Conservation (phyloP, 2,888 invertebrate species). For the Heliconius ismenius region DNA sequence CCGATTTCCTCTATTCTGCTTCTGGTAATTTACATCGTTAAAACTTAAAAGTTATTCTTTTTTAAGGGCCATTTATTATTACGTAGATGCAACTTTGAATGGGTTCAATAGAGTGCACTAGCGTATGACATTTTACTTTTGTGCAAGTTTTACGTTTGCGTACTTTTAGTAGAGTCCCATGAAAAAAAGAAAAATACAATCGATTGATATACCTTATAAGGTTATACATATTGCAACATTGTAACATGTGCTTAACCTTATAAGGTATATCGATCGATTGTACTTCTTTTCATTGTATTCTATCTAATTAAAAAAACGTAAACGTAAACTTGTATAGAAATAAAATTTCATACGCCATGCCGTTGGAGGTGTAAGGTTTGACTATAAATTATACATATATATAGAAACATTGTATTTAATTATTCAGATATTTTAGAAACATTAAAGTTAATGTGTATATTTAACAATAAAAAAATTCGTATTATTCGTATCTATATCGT, state of each 20-base stretch:
- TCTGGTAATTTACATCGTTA: not conserved
- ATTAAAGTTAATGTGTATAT: too few relatives aligned
- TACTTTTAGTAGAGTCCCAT: not conserved
- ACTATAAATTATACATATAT: not conserved
- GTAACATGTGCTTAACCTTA: too few relatives aligned
- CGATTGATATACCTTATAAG: not conserved
- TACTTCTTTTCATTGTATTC: too few relatives aligned
- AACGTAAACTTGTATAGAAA: too few relatives aligned
- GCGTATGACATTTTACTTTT: constrained; percentile 1
- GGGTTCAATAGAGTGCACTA: constrained; percentile 7
- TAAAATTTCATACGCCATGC: too few relatives aligned
- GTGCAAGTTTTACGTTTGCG: not conserved
- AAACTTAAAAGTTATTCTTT: not conserved
- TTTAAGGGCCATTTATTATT: not conserved
- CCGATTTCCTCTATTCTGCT: not conserved
- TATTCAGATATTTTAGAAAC: too few relatives aligned
- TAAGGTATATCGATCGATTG: too few relatives aligned
- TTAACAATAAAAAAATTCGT: too few relatives aligned
- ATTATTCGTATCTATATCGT: not conserved
- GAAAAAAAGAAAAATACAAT: not conserved
- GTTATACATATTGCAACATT: not conserved
- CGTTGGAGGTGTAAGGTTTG: not conserved
- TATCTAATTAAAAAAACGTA: too few relatives aligned
- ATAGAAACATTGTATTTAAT: not conserved
- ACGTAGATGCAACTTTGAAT: not conserved